These are phyloP conservation scores for Tor tambroides DNA, from an alignment of 2,113 vertebrate genomes.

Conservation along the genomic window DNA sequence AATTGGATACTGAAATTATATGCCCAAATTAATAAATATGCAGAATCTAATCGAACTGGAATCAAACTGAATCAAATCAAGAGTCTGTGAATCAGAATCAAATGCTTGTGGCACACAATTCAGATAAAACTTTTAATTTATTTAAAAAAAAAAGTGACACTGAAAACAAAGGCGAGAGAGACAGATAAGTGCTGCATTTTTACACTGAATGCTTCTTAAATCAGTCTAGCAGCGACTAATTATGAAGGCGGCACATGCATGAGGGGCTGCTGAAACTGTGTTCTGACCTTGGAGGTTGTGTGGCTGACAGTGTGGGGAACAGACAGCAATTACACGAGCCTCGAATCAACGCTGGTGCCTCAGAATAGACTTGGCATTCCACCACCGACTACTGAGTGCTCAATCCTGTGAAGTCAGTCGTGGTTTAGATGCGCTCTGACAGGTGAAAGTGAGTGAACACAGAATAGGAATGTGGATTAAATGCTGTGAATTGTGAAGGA, in stretches of 20 bases:
- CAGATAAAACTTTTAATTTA: too few relatives aligned
- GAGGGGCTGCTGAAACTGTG: constrained; percentile 66
- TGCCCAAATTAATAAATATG: too few relatives aligned
- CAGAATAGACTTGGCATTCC: constrained; percentile 66
- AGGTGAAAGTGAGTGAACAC: constrained; percentile 5
- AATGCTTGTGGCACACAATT: too few relatives aligned
- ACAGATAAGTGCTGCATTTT: constrained; percentile 67
- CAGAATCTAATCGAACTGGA: too few relatives aligned
- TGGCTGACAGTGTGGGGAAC: constrained; percentile 67
- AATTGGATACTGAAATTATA: too few relatives aligned
- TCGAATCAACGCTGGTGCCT: constrained; percentile 60
- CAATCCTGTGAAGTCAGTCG: constrained; percentile 71
- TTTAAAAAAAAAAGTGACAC: too few relatives aligned
- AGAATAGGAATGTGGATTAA: constrained; percentile 22
- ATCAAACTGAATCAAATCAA: too few relatives aligned
- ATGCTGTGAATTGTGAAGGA: background rate
- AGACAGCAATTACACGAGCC: constrained; percentile 59
- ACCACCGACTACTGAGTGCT: constrained; percentile 71
- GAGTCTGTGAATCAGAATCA: too few relatives aligned
- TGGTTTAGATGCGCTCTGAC: constrained; percentile 16
- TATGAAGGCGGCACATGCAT: constrained; percentile 69
- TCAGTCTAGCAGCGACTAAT: constrained; percentile 78
- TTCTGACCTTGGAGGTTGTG: constrained; percentile 73
- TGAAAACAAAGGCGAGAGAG: background rate
- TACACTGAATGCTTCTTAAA: constrained; percentile 71